Base-by-base conservation (phyloP, 2,797 vertebrate species). In the Odontamblyopus rebecca region DNA sequence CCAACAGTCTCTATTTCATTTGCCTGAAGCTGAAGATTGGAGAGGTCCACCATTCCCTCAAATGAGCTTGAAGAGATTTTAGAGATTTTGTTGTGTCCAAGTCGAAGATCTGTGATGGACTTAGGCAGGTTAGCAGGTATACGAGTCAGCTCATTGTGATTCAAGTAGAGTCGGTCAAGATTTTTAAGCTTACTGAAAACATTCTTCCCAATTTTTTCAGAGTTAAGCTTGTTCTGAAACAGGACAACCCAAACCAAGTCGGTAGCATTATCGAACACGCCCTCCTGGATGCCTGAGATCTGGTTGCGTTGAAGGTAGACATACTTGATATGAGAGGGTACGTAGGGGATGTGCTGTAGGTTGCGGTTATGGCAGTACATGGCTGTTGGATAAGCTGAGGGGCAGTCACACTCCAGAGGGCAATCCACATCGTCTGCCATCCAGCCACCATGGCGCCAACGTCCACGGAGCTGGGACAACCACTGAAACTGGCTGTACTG, bases 351-450 rank as follows among this genome's bases (percentile, higher is more conserved):
- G 0, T 94, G 95, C 84, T 96, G 96, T 63, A 99, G 88, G 86
- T 96, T 96, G 67, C 97, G 94, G 70, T 90, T 89, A 73, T 98
- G 94, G 67, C 97, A 99, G 85, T 97, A 98, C 97, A 99, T 99
- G 44, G 97, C 98, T 0, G 89, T 87, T 18, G 96, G 96, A 70
- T 96, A 98, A 66, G 71, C 84, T 8, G 90, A 63, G 9, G 96
- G 98, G 77, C 97, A 99, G 75, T 95, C 95, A 8, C 98, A 99
- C 84, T 98, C 98, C 85, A 97, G 93, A 3, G 97, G 96, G 86
- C 97, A 99, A 81, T 97, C 92, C 54, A 88, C 85, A 12, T 89
- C 79, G 0, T 69, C 82, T 11, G 93, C 85, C 77, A 90, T 92
- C 0, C 89, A 77, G 59, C 73, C 74, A 38, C 89, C 76, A 70